A percentile compares a stretch with the other conserved stretches of the same genome.
Evolutionary conservation across 2,888 invertebrate species (phyloP).

Genomic region (Dasysyrphus tricinctus): DNA sequence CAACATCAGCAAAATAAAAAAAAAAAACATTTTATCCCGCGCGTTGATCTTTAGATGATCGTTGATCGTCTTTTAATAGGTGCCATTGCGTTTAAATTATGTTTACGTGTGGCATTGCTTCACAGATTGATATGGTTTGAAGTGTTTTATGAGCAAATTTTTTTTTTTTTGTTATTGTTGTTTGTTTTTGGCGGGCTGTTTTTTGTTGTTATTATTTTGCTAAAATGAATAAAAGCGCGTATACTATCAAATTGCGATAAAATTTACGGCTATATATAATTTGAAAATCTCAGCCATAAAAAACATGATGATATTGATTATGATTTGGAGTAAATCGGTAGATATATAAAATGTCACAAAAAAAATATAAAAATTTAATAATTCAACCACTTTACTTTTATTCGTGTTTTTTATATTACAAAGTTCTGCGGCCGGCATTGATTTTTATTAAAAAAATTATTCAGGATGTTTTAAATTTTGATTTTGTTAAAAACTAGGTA

Average conservation of each 20-base stretch:
- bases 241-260: constrained; percentile 70
- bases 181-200: background rate
- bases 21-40: constrained; percentile 25
- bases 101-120: constrained; percentile 52
- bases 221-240: constrained; percentile 46
- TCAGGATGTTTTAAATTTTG: no score
- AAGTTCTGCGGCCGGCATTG: no score
- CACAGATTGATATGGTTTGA: constrained; percentile 47
- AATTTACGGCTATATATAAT: constrained; percentile 63
- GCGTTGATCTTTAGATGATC: constrained; percentile 53
- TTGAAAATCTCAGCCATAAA: constrained; percentile 54
- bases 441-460: no score
- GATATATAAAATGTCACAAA: no score
- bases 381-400: no score
- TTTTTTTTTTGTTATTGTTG: background rate
- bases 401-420: no score
- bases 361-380: no score
- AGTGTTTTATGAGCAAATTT: background rate
- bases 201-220: constrained; percentile 3
- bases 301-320: constrained; percentile 24
- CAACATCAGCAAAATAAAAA: background rate
- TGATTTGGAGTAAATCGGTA: background rate
- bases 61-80: constrained; percentile 57
- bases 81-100: constrained; percentile 26
- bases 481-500: no score